Evolutionary conservation across 2,113 vertebrate species (phyloP), one percentile per base, ranked within the genome.

Genomic region (Murina feae): DNA sequence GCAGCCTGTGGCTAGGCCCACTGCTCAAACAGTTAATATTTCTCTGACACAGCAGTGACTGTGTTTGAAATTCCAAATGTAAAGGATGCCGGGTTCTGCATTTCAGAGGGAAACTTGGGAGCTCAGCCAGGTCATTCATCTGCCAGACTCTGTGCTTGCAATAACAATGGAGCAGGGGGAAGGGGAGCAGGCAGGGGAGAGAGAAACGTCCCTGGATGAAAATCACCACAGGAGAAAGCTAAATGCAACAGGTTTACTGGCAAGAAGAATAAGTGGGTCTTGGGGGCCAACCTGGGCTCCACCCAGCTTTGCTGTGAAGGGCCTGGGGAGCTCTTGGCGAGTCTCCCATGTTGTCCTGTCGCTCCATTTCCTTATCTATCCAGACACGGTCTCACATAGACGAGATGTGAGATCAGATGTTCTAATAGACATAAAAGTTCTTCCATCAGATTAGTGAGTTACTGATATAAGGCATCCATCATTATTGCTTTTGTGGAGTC

Each of bases 61-160:
- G 93, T 96, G 95, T 94, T 95, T 96, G 95, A 95, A 97, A 97
- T 97, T 95, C 63, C 71, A 95, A 94, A 95, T 88, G 93, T 75
- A 88, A 93, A 81, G 87, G 92, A 53, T 94, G 86, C 55, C 0
- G 0, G 69, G 53, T 74, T 95, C 93, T 86, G 68, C 60, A 55
- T 96, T 96, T 97, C 93, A 86, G 66, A 96, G 91, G 71, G 65
- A 92, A 91, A 82, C 68, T 90, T 91, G 68, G 91, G 87, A 76
- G 85, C 93, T 89, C 69, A 90, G 87, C 88, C 87, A 91, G 90
- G 88, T 51, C 93, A 53, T 92, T 96, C 84, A 86, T 88, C 76
- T 96, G 91, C 72, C 95, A 86, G 96, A 88, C 58, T 84, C 80
- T 82, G 80, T 42, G 75, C 42, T 94, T 91, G 63, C 55, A 89